phyloP scores from a whole-genome alignment of 2,113 vertebrate species.

The Cromileptes altivelis region DNA sequence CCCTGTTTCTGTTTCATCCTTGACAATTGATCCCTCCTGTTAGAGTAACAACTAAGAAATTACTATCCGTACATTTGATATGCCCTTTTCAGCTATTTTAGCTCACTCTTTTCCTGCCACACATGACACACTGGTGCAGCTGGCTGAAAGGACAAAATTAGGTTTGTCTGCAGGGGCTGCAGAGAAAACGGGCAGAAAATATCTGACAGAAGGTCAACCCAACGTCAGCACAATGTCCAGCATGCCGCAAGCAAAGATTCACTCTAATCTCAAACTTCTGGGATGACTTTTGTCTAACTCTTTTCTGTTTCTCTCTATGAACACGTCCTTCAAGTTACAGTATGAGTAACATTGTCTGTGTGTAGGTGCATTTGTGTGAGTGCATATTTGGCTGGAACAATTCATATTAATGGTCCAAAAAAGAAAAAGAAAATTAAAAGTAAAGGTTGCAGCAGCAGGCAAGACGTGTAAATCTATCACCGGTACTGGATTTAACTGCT shows the following conservation, averaged over 20 bases:
- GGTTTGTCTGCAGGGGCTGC: constrained; percentile 64
- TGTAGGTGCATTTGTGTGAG: not conserved
- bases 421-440: not conserved
- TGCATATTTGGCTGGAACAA: not conserved
- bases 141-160: constrained; percentile 62
- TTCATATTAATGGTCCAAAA: not conserved
- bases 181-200: constrained; percentile 39
- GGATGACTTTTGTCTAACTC: constrained; percentile 35
- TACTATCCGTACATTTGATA: constrained; percentile 18
- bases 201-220: constrained; percentile 64
- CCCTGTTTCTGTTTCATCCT: not conserved
- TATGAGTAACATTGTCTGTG: not conserved
- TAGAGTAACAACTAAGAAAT: constrained; percentile 18
- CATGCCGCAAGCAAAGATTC: constrained; percentile 48
- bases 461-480: not conserved
- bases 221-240: constrained; percentile 42
- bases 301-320: constrained; percentile 21
- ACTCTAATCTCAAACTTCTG: constrained; percentile 53
- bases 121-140: constrained; percentile 55
- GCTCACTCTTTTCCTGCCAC: constrained; percentile 38
- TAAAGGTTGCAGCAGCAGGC: not conserved
- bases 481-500: not conserved
- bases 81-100: constrained; percentile 31
- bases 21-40: not conserved
- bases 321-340: constrained; percentile 27